A percentile compares a stretch with the other conserved stretches of the same genome.
These are phyloP conservation scores for Sebastes elongatus DNA, from an alignment of 2,797 vertebrate species.

Conservation along the genomic window DNA sequence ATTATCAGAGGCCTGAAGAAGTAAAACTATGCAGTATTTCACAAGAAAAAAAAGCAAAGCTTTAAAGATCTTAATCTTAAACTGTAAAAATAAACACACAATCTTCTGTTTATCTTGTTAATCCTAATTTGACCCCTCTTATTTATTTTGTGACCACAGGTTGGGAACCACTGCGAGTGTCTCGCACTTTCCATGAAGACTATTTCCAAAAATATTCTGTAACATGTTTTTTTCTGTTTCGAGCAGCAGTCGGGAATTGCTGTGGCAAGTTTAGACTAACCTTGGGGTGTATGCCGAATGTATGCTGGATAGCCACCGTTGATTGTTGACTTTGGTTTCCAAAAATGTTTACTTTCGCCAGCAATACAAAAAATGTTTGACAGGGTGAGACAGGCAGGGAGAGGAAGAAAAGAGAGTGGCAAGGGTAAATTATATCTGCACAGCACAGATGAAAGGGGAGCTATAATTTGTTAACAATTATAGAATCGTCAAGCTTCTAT, in stretches of 20 bases:
- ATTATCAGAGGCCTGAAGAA: neutral
- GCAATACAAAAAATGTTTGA: constrained; percentile 3
- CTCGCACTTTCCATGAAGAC: neutral
- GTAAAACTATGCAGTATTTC: neutral
- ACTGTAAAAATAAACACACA: neutral
- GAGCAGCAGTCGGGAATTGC: constrained; percentile 1
- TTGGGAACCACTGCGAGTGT: neutral
- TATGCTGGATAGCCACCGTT: constrained; percentile 12
- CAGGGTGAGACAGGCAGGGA: constrained; percentile 22
- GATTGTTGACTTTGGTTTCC: constrained; percentile 53
- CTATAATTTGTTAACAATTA: constrained; percentile 48
- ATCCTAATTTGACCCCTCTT: neutral
- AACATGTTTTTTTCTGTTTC: constrained; percentile 6
- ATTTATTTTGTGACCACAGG: neutral
- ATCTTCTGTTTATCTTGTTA: constrained; percentile 6
- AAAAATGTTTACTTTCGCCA: constrained; percentile 33
- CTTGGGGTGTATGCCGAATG: constrained; percentile 23
- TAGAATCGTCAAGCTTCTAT: constrained; percentile 8
- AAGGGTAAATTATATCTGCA: constrained; percentile 33
- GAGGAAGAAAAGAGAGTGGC: neutral
- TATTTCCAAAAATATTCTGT: neutral
- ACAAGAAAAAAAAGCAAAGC: neutral
- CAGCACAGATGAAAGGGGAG: constrained; percentile 33
- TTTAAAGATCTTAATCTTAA: neutral
- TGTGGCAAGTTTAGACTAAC: constrained; percentile 37